Evolutionary conservation across 2,797 vertebrate species (phyloP).

Genomic region (Acipenser transmontanus): DNA sequence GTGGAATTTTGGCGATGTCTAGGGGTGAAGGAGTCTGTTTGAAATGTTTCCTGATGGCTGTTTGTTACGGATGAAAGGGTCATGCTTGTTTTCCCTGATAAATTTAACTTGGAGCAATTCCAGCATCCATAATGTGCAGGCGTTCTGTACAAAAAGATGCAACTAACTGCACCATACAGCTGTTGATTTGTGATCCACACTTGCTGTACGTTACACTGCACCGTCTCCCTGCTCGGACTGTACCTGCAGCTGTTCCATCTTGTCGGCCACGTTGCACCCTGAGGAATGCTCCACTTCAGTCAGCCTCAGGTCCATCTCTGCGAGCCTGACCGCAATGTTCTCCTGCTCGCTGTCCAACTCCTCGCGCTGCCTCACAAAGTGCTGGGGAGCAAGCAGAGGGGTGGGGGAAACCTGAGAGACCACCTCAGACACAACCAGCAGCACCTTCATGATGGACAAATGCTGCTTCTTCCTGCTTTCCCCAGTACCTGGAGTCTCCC

Average conservation of each 20-base stretch:
- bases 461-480: too few relatives aligned
- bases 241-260: slow-evolving; percentile 67
- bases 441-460: too few relatives aligned
- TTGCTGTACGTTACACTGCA: not conserved
- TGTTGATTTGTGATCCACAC: not conserved
- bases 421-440: not conserved
- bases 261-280: slow-evolving; percentile 48
- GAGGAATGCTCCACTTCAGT: slow-evolving; percentile 60
- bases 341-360: slow-evolving; percentile 62
- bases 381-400: slow-evolving; percentile 34
- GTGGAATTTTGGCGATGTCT: too few relatives aligned
- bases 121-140: not conserved
- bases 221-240: not conserved
- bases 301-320: slow-evolving; percentile 61
- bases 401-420: too few relatives aligned
- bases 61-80: too few relatives aligned
- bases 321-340: slow-evolving; percentile 59
- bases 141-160: not conserved
- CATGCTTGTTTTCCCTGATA: too few relatives aligned
- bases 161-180: not conserved
- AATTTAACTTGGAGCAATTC: too few relatives aligned
- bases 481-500: too few relatives aligned
- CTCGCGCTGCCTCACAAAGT: slow-evolving; percentile 56
- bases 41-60: too few relatives aligned
- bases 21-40: too few relatives aligned